Conservation (phyloP, 2,113 vertebrate species). For the Chamaea fasciata region DNA sequence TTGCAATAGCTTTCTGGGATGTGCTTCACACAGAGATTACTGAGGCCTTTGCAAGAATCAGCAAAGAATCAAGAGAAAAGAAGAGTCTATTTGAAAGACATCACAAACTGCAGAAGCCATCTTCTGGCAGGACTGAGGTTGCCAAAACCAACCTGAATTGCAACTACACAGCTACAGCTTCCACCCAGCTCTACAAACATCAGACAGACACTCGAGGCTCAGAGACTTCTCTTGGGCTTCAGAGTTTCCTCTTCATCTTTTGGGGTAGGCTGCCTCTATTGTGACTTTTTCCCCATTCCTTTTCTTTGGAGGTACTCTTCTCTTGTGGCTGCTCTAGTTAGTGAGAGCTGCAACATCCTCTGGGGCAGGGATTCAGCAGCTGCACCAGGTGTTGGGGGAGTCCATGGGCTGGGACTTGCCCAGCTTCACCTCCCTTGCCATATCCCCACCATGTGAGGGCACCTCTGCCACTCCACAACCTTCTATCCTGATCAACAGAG, state of each 20-base stretch:
- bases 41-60: not conserved
- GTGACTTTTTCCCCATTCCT: not conserved
- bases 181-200: not conserved
- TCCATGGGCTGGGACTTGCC: not conserved
- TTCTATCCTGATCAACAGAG: fast-evolving
- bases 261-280: not conserved
- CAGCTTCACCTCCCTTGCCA: not conserved
- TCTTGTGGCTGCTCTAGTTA: not conserved
- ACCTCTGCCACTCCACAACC: not conserved
- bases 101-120: not conserved
- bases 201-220: not conserved
- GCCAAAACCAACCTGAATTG: not conserved
- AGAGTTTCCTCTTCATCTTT: not conserved
- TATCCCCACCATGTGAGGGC: not conserved
- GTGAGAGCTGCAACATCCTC: not conserved
- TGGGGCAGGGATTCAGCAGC: fast-evolving
- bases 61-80: not conserved
- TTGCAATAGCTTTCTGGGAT: not conserved
- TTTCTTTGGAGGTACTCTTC: not conserved
- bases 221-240: not conserved
- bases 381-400: not conserved
- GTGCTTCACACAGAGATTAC: not conserved
- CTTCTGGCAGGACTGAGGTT: not conserved
- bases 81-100: not conserved
- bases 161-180: not conserved